Percentiles rank a stretch among this genome's conserved stretches.
Conservation (phyloP, 2,797 vertebrate species). For the Enteromius unitaeniatus region DNA sequence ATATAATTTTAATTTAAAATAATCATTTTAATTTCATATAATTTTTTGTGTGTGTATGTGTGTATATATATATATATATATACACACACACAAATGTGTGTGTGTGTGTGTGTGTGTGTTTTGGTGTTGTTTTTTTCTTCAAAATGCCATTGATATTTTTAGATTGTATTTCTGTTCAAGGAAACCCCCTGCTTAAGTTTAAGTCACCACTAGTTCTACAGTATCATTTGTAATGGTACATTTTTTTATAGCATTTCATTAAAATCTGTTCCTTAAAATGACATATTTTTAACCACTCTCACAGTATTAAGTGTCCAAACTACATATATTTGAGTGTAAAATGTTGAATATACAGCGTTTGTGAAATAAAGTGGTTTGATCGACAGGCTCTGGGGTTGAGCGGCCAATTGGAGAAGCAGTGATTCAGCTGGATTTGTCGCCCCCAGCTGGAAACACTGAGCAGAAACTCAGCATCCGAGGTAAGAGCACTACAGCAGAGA, state of each 20-base stretch:
- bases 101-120: too few relatives aligned
- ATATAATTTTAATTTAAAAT: too few relatives aligned
- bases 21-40: too few relatives aligned
- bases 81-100: too few relatives aligned
- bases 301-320: background rate
- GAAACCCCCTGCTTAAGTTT: background rate
- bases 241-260: background rate
- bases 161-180: background rate
- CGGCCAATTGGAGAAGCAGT: conserved; percentile 91
- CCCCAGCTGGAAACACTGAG: conserved; percentile 87
- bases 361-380: conserved; percentile 19
- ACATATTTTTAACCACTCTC: background rate
- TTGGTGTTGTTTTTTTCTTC: too few relatives aligned
- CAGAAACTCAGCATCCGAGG: conserved; percentile 92
- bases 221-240: background rate
- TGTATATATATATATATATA: too few relatives aligned
- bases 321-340: background rate
- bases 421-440: conserved; percentile 91
- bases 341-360: background rate
- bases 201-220: background rate
- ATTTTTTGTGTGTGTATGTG: too few relatives aligned
- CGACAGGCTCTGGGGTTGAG: conserved; percentile 88
- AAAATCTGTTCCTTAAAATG: background rate
- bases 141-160: background rate
- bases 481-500: conserved; percentile 61